These are phyloP conservation scores for Nemurella pictetii DNA, from an alignment of 2,888 invertebrate genomes.

Conservation along the genomic window DNA sequence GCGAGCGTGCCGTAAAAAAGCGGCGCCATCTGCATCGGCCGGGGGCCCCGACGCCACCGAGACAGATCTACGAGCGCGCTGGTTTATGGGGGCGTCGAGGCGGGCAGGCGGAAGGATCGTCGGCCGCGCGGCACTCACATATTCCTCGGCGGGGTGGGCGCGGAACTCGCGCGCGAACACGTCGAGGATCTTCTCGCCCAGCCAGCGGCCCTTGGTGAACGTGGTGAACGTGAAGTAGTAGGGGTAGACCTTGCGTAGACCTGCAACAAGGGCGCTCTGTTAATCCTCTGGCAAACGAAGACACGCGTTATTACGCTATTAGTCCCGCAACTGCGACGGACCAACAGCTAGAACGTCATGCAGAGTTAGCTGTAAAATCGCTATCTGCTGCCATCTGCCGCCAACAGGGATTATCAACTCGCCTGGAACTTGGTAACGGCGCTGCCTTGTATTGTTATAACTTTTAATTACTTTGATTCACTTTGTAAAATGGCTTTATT, in stretches of 20 bases:
- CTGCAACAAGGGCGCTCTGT: constrained; percentile 66
- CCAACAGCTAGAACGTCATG: no score
- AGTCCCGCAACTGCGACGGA: no score
- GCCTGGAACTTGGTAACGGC: no score
- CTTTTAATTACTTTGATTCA: not conserved
- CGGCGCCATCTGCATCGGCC: not conserved
- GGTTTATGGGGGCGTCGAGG: not conserved
- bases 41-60: not conserved
- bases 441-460: no score
- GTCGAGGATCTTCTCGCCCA: constrained; percentile 88
- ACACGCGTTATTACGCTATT: no score
- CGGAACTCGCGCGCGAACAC: constrained; percentile 92
- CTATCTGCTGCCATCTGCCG: no score
- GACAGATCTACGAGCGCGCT: not conserved
- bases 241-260: constrained; percentile 93
- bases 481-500: not conserved
- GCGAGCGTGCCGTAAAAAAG: not conserved
- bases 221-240: constrained; percentile 97
- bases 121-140: constrained; percentile 54
- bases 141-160: constrained; percentile 91
- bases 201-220: constrained; percentile 96
- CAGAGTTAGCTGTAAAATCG: no score
- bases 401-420: no score
- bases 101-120: not conserved
- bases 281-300: not conserved